Percentiles rank a stretch among this genome's conserved stretches.
Evolutionary conservation across 2,888 invertebrate genomes (phyloP).

Genomic region (Drosophila pegasa): DNA sequence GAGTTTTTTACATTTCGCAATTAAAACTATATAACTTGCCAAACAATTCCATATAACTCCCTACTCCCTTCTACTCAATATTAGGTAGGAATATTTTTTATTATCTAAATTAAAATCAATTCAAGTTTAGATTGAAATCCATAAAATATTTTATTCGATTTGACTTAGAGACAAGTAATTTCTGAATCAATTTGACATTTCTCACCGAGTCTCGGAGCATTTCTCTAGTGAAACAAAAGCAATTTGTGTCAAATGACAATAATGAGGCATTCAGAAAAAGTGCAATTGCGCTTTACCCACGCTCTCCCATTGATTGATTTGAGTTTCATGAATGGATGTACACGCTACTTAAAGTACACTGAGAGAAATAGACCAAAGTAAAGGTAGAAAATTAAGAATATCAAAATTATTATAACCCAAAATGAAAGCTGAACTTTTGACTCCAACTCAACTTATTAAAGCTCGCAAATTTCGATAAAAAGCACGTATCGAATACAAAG

Average conservation of each 20-base stretch:
- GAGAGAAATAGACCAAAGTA: neutral
- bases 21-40: neutral
- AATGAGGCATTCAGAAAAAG: constrained; percentile 28
- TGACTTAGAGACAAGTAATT: neutral
- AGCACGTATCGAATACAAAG: too few relatives aligned
- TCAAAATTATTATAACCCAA: neutral
- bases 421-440: neutral
- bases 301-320: constrained; percentile 21
- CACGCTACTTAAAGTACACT: constrained; percentile 4
- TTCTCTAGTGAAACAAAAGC: constrained; percentile 9
- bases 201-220: constrained; percentile 13
- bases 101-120: too few relatives aligned
- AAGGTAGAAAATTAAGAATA: neutral
- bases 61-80: too few relatives aligned
- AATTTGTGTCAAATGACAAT: constrained; percentile 21
- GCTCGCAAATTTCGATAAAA: neutral
- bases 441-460: neutral
- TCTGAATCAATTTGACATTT: constrained; percentile 3
- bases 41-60: neutral
- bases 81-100: too few relatives aligned
- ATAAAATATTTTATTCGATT: neutral
- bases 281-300: constrained; percentile 15
- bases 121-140: neutral
- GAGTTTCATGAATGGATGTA: constrained; percentile 13
- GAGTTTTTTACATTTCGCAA: neutral